phyloP scores from a whole-genome alignment of 1,140 invertebrate species.

The Diabrotica undecimpunctata region DNA sequence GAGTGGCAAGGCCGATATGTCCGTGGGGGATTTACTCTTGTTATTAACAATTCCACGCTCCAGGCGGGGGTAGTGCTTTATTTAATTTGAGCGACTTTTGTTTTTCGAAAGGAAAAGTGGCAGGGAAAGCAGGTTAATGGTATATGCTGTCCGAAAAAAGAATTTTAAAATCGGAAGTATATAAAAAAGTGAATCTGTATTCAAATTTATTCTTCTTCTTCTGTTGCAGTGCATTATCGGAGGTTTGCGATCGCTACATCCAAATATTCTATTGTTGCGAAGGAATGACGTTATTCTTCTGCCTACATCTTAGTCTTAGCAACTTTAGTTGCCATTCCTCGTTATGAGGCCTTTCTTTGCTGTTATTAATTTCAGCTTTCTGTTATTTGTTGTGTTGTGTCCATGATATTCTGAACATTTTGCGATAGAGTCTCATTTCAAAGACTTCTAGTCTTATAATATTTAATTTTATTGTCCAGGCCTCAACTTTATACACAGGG shows the following conservation, averaged over 20 bases:
- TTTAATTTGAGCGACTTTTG: not conserved
- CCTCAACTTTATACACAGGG: too few relatives aligned
- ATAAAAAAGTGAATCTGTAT: not conserved
- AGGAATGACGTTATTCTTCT: too few relatives aligned
- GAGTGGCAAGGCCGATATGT: constrained; percentile 9
- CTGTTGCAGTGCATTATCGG: not conserved
- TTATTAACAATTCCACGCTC: not conserved
- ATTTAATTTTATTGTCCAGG: too few relatives aligned
- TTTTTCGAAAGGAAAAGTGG: not conserved
- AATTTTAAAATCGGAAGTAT: not conserved
- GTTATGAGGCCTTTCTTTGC: too few relatives aligned
- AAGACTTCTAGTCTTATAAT: too few relatives aligned
- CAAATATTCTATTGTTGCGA: not conserved
- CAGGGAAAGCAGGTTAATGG: not conserved
- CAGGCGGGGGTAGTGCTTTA: not conserved
- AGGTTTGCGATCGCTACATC: not conserved
- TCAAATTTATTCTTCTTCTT: not conserved
- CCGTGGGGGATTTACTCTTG: constrained; percentile 15
- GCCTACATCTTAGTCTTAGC: too few relatives aligned
- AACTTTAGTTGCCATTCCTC: too few relatives aligned
- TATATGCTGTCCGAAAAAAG: not conserved
- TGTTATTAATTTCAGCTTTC: too few relatives aligned
- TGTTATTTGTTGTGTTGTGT: too few relatives aligned
- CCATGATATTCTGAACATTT: too few relatives aligned
- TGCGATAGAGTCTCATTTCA: too few relatives aligned